phyloP scores from a whole-genome alignment of 2,797 vertebrate species.

The Eleutherodactylus coqui region DNA sequence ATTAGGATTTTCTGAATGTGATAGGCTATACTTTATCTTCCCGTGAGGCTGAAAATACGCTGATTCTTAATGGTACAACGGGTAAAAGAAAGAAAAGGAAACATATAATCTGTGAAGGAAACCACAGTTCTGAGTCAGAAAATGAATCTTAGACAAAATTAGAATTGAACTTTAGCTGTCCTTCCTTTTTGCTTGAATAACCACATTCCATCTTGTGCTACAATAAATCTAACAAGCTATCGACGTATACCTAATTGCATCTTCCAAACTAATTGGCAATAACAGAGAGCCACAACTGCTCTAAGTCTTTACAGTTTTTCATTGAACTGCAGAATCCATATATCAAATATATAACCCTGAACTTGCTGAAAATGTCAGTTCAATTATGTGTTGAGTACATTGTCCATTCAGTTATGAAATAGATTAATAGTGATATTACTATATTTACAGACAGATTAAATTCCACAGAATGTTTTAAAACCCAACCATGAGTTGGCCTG shows the following conservation, averaged over 20 bases:
- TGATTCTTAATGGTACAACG: not conserved
- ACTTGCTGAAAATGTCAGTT: conserved; percentile 54
- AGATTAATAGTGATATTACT: conserved; percentile 11
- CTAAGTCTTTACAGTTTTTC: not conserved
- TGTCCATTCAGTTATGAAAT: conserved; percentile 7
- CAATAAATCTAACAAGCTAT: conserved; percentile 40
- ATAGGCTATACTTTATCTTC: not conserved
- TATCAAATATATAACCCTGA: conserved; percentile 53
- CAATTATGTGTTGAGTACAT: conserved; percentile 26
- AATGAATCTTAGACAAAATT: conserved; percentile 27
- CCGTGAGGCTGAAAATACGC: not conserved
- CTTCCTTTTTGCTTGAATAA: conserved; percentile 45
- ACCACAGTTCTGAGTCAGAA: conserved; percentile 18
- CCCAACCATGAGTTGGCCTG: not conserved
- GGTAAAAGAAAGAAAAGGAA: not conserved
- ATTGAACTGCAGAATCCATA: conserved; percentile 10
- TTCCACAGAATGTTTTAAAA: conserved; percentile 1
- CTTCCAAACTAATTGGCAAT: conserved; percentile 40
- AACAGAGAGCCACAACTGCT: conserved; percentile 17
- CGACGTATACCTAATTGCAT: conserved; percentile 37
- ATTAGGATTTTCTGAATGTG: not conserved
- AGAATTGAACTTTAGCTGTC: conserved; percentile 53
- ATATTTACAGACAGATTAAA: not conserved
- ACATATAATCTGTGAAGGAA: conserved; percentile 38
- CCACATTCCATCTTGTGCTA: conserved; percentile 28